Evolutionary conservation across 2,888 invertebrate genomes (phyloP).

Genomic region (Heliconius hortense): DNA sequence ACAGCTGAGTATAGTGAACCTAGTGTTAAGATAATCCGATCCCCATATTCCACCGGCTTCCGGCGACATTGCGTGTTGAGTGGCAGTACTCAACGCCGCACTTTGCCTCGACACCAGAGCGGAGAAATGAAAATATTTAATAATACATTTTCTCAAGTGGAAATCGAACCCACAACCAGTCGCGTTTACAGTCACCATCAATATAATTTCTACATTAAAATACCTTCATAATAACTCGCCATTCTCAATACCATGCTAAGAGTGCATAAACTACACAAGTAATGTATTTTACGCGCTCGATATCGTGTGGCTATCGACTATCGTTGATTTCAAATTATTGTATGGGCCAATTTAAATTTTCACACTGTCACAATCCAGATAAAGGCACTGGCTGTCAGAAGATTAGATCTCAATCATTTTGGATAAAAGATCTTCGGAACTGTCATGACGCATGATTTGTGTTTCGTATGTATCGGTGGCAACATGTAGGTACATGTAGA

Average conservation of each 20-base stretch:
- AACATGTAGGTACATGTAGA: not conserved
- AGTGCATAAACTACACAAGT: constrained; percentile 1
- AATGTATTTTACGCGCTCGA: constrained; percentile 13
- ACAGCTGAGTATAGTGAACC: too few species aligned
- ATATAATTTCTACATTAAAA: not conserved
- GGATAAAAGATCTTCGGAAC: constrained; percentile 2
- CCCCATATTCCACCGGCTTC: too few species aligned
- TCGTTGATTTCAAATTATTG: constrained; percentile 19
- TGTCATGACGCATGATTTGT: constrained; percentile 19
- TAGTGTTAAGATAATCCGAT: too few species aligned
- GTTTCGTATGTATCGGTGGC: not conserved
- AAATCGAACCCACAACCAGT: too few species aligned
- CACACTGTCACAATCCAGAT: constrained; percentile 36
- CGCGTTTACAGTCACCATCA: too few species aligned
- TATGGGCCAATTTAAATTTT: constrained; percentile 25
- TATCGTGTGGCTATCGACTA: constrained; percentile 18
- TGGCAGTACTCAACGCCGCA: too few species aligned
- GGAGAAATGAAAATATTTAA: too few species aligned
- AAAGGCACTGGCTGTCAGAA: constrained; percentile 35
- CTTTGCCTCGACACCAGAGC: too few species aligned
- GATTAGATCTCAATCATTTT: constrained; percentile 35
- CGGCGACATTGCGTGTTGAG: too few species aligned
- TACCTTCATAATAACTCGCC: not conserved
- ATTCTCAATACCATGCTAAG: constrained; percentile 8
- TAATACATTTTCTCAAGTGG: too few species aligned